These are phyloP conservation scores for Trochalopteron elliotii DNA, from an alignment of 2,113 vertebrate species.

Conservation along the genomic window DNA sequence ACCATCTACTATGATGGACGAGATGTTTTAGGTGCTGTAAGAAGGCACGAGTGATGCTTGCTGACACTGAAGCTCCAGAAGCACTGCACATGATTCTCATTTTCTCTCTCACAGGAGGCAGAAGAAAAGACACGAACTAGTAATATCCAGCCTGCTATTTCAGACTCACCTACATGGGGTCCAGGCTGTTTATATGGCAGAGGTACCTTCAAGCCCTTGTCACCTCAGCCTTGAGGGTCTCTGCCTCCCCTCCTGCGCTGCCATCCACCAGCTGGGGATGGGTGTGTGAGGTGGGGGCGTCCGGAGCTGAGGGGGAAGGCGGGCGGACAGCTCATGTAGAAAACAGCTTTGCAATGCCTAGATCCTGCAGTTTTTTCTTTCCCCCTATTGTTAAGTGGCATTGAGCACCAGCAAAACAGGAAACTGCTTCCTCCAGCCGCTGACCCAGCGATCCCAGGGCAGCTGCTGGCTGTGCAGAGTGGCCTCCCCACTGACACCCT, in stretches of 20 bases:
- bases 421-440: constrained; percentile 67
- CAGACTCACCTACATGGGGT: background rate
- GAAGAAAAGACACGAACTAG: background rate
- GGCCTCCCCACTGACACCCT: background rate
- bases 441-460: constrained; percentile 9
- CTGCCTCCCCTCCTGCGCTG: background rate
- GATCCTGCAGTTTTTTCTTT: constrained; percentile 69
- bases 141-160: background rate
- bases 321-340: constrained; percentile 7
- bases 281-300: background rate
- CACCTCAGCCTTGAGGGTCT: accelerated
- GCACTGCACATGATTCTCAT: background rate
- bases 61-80: background rate
- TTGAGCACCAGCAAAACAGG: constrained; percentile 76
- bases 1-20: background rate
- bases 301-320: background rate
- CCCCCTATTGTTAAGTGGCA: constrained; percentile 76
- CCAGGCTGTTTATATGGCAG: background rate
- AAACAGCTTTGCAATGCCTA: constrained; percentile 48
- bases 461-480: constrained; percentile 34
- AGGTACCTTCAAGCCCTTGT: background rate
- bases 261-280: background rate
- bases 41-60: background rate
- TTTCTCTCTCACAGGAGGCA: background rate
- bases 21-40: background rate